Evolutionary conservation across 2,113 vertebrate species (phyloP).

Genomic region (Leptocoma aspasia): DNA sequence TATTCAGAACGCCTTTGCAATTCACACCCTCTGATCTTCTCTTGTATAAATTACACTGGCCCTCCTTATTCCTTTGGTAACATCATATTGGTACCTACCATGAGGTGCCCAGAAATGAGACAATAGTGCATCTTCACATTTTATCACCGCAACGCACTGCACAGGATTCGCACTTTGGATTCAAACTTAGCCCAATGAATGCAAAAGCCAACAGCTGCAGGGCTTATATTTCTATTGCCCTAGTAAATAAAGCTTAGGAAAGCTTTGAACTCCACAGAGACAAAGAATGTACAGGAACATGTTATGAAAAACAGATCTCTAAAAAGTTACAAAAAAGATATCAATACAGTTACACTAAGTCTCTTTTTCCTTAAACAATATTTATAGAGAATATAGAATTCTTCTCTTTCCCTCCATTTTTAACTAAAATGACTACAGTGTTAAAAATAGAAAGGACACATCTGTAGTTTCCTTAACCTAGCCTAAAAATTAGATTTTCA

Average conservation of each 20-base stretch:
- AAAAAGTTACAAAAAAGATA: background rate
- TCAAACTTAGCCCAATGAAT: background rate
- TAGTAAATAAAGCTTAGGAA: background rate
- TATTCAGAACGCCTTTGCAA: conserved; percentile 45
- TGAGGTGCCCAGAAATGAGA: background rate
- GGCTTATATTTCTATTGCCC: background rate
- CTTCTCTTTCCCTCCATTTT: background rate
- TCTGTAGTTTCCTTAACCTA: background rate
- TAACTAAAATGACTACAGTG: background rate
- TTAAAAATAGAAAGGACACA: background rate
- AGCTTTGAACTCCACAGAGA: background rate
- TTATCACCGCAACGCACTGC: background rate
- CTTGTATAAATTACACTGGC: background rate
- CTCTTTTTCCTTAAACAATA: background rate
- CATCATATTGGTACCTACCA: background rate
- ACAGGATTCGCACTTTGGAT: background rate
- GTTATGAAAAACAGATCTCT: background rate
- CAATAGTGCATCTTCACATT: background rate
- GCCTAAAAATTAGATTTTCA: background rate
- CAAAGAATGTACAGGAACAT: background rate
- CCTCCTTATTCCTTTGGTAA: background rate
- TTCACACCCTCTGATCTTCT: conserved; percentile 37
- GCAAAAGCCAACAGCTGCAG: background rate
- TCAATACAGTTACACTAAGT: background rate
- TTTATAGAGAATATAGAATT: background rate